Percentiles rank a stretch among this genome's conserved stretches.
These are phyloP conservation scores for Procavia capensis DNA, from an alignment of 2,113 vertebrate species.

Conservation along the genomic window DNA sequence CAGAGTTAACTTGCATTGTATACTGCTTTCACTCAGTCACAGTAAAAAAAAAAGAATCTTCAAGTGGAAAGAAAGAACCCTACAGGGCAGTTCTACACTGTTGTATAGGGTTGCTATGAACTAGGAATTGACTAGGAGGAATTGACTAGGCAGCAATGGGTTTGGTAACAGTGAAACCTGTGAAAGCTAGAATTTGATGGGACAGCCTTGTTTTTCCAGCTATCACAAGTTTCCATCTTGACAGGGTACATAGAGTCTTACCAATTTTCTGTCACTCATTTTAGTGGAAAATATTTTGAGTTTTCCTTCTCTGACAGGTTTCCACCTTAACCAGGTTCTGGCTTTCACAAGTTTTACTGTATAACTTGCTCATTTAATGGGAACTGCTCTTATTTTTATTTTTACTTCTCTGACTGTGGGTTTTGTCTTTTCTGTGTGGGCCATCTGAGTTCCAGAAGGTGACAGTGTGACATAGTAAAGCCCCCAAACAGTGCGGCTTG, in stretches of 20 bases:
- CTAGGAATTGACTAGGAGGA: no score
- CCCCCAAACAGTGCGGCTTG: background rate
- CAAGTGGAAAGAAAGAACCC: no score
- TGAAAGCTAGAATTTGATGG: background rate
- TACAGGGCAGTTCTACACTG: no score
- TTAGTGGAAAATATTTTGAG: background rate
- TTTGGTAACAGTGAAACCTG: no score
- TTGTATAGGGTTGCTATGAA: no score
- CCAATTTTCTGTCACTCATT: no score
- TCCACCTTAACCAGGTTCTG: background rate
- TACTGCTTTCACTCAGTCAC: no score
- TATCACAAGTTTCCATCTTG: background rate
- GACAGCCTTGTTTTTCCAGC: background rate
- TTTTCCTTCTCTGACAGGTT: background rate
- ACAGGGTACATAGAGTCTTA: background rate
- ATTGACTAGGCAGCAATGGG: no score
- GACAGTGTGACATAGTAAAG: background rate
- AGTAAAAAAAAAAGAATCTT: no score
- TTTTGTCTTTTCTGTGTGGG: background rate
- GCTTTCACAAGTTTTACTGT: background rate
- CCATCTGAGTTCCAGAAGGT: background rate
- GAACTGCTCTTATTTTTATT: background rate
- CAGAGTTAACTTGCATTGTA: no score
- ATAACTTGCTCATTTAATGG: fast-evolving
- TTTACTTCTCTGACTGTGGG: background rate